Conservation (phyloP, 2,888 invertebrate genomes). For the Pristionchus japonicus region DNA sequence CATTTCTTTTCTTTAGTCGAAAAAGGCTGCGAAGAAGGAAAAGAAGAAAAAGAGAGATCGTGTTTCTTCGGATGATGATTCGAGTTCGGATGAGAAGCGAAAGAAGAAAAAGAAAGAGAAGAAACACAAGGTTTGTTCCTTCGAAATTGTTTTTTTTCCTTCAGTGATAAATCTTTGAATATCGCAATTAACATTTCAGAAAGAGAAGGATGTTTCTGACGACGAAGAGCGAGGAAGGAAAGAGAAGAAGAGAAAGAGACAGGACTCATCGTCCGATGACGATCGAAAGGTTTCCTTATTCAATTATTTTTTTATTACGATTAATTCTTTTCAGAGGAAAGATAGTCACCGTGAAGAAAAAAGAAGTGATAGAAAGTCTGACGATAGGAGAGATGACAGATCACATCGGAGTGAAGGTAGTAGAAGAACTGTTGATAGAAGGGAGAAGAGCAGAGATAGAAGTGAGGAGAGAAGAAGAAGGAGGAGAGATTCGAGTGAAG, state of each 20-base stretch:
- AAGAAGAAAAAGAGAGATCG: constrained; percentile 47
- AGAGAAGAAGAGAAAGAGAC: constrained; percentile 13
- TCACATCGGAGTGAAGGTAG: constrained; percentile 24
- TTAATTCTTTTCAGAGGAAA: neutral
- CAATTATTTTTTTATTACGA: neutral
- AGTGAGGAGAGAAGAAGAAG: constrained; percentile 45
- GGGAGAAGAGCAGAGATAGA: constrained; percentile 37
- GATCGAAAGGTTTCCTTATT: neutral
- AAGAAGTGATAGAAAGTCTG: constrained; percentile 17
- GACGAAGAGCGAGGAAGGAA: neutral
- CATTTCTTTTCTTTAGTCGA: constrained; percentile 9
- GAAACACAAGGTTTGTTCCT: neutral
- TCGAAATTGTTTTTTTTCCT: neutral
- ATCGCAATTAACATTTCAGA: too few species aligned
- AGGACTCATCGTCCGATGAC: neutral
- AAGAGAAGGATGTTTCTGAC: neutral
- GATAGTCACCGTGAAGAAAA: neutral
- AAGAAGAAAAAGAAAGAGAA: constrained; percentile 42
- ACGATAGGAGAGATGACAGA: constrained; percentile 43
- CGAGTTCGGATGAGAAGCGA: neutral
- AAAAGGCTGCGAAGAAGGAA: constrained; percentile 53
- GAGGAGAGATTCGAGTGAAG: constrained; percentile 45
- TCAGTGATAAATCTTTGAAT: neutral
- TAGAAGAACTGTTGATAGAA: constrained; percentile 33
- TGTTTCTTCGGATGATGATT: neutral